phyloP scores from a whole-genome alignment of 1,140 invertebrate genomes.

The Zaprionus ghesquierei region DNA sequence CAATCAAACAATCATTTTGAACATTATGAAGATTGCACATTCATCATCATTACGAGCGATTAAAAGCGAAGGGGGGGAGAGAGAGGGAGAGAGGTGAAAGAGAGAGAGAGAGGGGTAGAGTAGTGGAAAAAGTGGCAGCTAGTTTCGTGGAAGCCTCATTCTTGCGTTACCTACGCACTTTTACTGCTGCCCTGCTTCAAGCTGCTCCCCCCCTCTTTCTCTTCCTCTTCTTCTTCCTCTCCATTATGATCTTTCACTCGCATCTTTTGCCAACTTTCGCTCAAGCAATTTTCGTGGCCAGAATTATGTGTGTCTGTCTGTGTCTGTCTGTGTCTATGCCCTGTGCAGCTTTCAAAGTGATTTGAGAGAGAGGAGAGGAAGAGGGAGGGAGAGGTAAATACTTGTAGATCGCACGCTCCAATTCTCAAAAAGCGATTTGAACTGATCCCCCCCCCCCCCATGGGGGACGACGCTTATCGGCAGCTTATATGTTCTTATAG shows the following conservation, averaged over 20 bases:
- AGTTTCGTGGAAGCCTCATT: constrained; percentile 10
- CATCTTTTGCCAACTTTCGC: constrained; percentile 57
- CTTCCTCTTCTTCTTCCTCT: neutral
- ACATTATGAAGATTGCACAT: constrained; percentile 68
- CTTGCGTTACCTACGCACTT: constrained; percentile 74
- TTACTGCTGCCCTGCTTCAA: constrained; percentile 43
- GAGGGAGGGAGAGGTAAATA: neutral
- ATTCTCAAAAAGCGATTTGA: constrained; percentile 34
- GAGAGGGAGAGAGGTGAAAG: neutral
- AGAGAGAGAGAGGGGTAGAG: neutral
- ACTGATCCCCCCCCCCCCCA: neutral
- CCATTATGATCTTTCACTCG: neutral
- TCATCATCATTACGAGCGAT: constrained; percentile 70
- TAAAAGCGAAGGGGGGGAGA: neutral
- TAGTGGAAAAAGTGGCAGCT: constrained; percentile 4
- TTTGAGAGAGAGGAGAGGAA: neutral
- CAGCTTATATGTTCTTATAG: constrained; percentile 20
- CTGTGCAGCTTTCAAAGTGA: neutral
- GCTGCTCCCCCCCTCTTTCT: neutral
- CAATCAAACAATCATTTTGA: constrained; percentile 48
- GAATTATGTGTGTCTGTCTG: constrained; percentile 33
- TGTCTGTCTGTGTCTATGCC: too few relatives aligned
- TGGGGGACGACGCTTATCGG: constrained; percentile 19
- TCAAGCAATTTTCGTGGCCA: constrained; percentile 18
- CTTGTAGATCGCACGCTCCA: constrained; percentile 75